Conservation (phyloP, 2,797 vertebrate species). For the Melopsittacus undulatus region DNA sequence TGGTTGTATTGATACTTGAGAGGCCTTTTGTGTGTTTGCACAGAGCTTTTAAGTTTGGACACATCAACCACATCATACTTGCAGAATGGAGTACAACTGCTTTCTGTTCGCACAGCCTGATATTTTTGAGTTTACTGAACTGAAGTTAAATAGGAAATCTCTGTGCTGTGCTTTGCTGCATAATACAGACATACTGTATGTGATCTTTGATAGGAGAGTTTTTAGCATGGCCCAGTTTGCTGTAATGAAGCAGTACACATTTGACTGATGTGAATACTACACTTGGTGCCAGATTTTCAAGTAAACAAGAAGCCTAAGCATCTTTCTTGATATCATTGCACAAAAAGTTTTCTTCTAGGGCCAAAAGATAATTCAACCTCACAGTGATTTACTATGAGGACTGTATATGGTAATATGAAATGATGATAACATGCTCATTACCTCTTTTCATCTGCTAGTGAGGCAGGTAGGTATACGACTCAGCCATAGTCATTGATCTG, state of each 20-base stretch:
- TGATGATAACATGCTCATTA: background rate
- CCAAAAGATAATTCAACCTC: background rate
- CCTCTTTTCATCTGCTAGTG: background rate
- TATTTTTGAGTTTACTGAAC: background rate
- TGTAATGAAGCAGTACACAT: background rate
- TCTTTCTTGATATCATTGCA: background rate
- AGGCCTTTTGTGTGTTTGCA: background rate
- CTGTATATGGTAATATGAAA: background rate
- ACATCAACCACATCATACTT: background rate
- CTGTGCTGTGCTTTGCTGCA: background rate
- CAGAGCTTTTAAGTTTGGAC: background rate
- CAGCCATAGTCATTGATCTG: background rate
- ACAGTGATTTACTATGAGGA: background rate
- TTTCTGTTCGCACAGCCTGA: background rate
- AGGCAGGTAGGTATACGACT: background rate
- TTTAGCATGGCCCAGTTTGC: background rate
- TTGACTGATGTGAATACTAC: background rate
- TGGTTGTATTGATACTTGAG: background rate
- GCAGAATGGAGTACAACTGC: background rate
- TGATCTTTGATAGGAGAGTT: background rate
- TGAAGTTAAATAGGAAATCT: background rate
- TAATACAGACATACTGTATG: background rate
- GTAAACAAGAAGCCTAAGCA: background rate
- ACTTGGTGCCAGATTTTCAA: background rate
- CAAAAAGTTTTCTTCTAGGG: background rate